Evolutionary conservation across 2,797 vertebrate species (phyloP).

Genomic region (Anguilla megastoma): DNA sequence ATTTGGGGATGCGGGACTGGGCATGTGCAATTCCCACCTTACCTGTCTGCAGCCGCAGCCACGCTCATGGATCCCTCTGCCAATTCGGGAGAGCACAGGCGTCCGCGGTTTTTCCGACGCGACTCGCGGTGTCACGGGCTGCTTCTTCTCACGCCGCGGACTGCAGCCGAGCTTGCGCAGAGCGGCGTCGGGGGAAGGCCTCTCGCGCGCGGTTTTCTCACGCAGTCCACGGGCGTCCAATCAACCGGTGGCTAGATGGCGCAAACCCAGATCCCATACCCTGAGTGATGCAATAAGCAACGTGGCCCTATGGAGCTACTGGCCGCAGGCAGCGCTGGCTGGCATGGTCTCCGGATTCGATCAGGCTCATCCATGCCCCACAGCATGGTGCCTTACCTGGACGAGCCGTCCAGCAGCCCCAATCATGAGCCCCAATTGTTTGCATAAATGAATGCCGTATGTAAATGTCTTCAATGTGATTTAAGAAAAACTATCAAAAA

Average conservation of each 20-base stretch:
- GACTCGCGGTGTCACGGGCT: too few relatives aligned
- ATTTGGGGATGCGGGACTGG: too few relatives aligned
- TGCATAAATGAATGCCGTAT: not conserved
- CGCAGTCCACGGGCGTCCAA: not conserved
- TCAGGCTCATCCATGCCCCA: not conserved
- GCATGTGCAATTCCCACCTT: too few relatives aligned
- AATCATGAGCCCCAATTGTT: not conserved
- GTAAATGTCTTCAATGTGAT: not conserved
- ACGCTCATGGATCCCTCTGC: too few relatives aligned
- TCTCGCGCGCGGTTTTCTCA: too few relatives aligned
- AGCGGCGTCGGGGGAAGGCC: too few relatives aligned
- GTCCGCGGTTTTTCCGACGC: too few relatives aligned
- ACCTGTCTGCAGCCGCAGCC: too few relatives aligned
- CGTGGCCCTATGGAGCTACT: not conserved
- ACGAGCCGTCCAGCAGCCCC: not conserved
- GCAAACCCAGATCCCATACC: not conserved
- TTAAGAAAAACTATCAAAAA: not conserved
- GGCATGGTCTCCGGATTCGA: not conserved
- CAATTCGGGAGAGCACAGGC: too few relatives aligned
- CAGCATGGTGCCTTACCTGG: not conserved
- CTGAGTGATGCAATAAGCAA: not conserved
- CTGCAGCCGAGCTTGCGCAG: too few relatives aligned
- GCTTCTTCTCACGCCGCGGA: too few relatives aligned
- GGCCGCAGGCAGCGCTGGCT: not conserved
- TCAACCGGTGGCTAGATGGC: not conserved